These are phyloP conservation scores for Madoqua kirkii DNA, from an alignment of 2,113 vertebrate genomes.

Conservation along the genomic window DNA sequence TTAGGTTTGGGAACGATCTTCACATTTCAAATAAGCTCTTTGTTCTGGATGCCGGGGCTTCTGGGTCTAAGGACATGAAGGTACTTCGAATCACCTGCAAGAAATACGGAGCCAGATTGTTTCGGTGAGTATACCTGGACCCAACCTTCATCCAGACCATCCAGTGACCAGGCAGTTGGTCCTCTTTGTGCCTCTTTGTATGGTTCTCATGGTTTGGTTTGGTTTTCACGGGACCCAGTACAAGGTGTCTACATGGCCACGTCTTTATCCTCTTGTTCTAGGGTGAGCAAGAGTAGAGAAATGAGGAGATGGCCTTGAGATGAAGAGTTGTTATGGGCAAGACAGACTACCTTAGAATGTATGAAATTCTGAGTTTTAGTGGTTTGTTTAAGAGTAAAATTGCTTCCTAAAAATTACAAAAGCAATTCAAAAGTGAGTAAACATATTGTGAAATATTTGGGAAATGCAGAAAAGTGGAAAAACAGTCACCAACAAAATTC, in stretches of 20 bases:
- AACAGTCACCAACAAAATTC: neutral
- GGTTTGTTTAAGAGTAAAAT: neutral
- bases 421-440: neutral
- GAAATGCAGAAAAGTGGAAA: neutral
- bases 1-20: constrained; percentile 95
- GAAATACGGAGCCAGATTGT: constrained; percentile 91
- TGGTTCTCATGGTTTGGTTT: neutral
- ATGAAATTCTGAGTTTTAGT: neutral
- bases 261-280: neutral
- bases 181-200: neutral
- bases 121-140: constrained; percentile 81
- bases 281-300: neutral
- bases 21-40: constrained; percentile 93
- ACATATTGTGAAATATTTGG: neutral
- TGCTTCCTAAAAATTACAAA: neutral
- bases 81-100: constrained; percentile 91
- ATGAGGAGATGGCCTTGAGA: rapidly evolving
- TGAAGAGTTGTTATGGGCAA: neutral
- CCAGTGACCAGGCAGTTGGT: rapidly evolving
- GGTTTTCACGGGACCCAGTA: neutral
- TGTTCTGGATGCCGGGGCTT: constrained; percentile 93
- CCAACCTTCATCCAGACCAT: rapidly evolving
- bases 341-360: neutral
- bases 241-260: rapidly evolving
- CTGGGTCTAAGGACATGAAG: constrained; percentile 96